Evolutionary conservation across 2,888 invertebrate species (phyloP), one percentile per base, ranked within the genome.

Genomic region (Cetonia aurata): DNA sequence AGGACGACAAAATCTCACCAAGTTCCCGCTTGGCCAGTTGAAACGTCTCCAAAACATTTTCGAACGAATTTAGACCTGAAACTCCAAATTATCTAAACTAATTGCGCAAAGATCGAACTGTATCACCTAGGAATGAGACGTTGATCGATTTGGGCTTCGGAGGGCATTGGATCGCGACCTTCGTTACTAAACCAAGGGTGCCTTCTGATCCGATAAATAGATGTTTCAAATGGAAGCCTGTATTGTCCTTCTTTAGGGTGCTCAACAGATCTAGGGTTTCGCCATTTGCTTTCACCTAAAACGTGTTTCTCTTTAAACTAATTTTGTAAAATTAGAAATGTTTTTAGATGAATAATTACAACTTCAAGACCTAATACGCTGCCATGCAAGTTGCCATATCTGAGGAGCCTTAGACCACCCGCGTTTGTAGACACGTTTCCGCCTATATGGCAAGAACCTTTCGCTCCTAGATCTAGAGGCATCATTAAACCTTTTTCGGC

Each of bases 171-270:
- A 99, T 91, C 1, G 96, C 92, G 4, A 96, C 91, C 85, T 95
- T 95, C 0, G 99, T 99, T 6, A 99, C 92, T 4, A 99, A 83
- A 12, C 99, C 99, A 65, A 99, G 86, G 0, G 98, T 96, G 56
- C 99, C 99, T 86, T 99, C 99, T 0, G 98, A 96, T 12, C 99
- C 99, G 77, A 99, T 95, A 82, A 99, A 98, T 72, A 99, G 85
- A 84, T 99, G 98, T 81, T 98, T 98, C 77, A 99, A 85, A 82
- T 99, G 98, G 82, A 96, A 97, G 0, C 99, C 99, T 0, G 99
- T 98, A 83, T 99, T 99, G 83, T 99, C 98, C 83, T 99, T 99
- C 81, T 96, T 93, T 77, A 98, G 87, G 0, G 92, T 88, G 70
- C 91, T 93, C 82, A 99, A 88, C 71, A 95, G 92, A 82, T 98